These are phyloP conservation scores for Sterrhoptilus dennistouni DNA, from an alignment of 2,113 vertebrate species.

Conservation along the genomic window DNA sequence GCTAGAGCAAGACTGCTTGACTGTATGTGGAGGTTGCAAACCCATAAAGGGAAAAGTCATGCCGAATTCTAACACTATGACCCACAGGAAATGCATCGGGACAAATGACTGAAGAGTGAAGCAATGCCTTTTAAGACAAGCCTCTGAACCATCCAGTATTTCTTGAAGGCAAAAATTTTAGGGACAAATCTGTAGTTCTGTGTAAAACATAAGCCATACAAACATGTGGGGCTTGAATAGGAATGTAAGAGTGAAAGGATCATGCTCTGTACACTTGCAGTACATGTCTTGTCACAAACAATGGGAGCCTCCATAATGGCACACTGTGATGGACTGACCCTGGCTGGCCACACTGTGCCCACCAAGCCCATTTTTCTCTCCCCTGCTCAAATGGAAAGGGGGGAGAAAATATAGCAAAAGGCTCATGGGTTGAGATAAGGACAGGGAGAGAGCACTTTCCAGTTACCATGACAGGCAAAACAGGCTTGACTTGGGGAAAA, in stretches of 20 bases:
- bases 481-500: not conserved
- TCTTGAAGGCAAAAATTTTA: not conserved
- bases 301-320: not conserved
- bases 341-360: not conserved
- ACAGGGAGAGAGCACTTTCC: not conserved
- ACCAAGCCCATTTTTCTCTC: not conserved
- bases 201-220: not conserved
- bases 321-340: not conserved
- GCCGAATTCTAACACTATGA: not conserved
- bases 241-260: not conserved
- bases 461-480: not conserved
- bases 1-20: not conserved
- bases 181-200: not conserved
- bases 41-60: not conserved
- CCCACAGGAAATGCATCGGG: rapidly evolving
- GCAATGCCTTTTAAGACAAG: rapidly evolving
- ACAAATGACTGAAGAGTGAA: not conserved
- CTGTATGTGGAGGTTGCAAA: not conserved
- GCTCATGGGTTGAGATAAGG: not conserved
- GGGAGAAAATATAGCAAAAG: not conserved
- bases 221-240: not conserved
- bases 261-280: not conserved
- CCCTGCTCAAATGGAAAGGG: not conserved
- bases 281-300: not conserved
- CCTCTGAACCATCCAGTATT: not conserved